Evolutionary conservation across 2,113 vertebrate species (phyloP), one percentile per base, ranked within the genome.

Genomic region (Morone saxatilis): DNA sequence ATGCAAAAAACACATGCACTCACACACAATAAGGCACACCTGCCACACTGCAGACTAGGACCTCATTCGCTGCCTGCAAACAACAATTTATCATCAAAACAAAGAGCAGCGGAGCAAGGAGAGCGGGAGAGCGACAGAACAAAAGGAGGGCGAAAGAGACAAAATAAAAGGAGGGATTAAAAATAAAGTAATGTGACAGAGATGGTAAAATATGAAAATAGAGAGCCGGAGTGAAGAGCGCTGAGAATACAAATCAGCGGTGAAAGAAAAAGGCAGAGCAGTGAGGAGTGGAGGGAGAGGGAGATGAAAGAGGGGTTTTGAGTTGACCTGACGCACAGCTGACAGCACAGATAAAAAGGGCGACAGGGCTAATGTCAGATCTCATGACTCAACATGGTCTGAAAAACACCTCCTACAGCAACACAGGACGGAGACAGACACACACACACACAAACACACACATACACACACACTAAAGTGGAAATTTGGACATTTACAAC

Each of bases 331-430:
- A 83, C 22, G 45, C 53, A 40, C 75, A 45, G 61, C 79, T 84
- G 85, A 84, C 22, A 31, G 72, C 61, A 76, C n/a, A 13, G 72
- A 84, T 51, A 50, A 66, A 60, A n/a, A 51, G 61, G 56, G 13
- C 47, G 81, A 76, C 48, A 78, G 79, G 12, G 7, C 51, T 72
- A 47, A 66, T 71, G 79, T 89, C 86, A 90, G 75, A 76, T 51
- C 78, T 76, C 68, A 80, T 90, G 88, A 89, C 71, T 61, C 51
- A 72, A 88, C 57, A 45, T 9, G 14, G 57, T 45, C 53, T 78
- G 63, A 74, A 51, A 72, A 75, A 84, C 79, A 87, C 70, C 62
- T 48, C 80, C 65, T 69, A 38, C 43, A 77, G 74, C 84, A 83
- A 54, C 73, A 17, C 72, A 74, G 72, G 67, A 43, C 5, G 1